Evolutionary conservation across 92 coral and sea anemone species (phyloP), one percentile per base, ranked within the genome.

Genomic region (Porites evermanni): DNA sequence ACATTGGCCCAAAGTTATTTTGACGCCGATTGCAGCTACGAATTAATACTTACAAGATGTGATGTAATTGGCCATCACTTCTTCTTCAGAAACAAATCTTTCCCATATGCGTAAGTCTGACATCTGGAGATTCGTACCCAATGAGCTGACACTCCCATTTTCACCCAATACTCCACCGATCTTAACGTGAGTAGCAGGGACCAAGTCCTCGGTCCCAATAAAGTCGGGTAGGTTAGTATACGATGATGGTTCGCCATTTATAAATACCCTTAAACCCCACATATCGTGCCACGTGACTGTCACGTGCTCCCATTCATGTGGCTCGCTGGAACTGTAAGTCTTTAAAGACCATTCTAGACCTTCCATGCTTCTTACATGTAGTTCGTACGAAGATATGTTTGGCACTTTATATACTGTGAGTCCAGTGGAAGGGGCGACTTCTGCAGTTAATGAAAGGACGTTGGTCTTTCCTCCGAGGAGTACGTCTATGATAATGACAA

Each of bases 301-400:
- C 84, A 89, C 72, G 82, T 89, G 92, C 52, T 63, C 73, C 84
- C 92, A 89, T 13, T 61, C 84, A 61, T 74, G 78, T 68, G 72
- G 26, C 38, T 19, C 72, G 10, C 23, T 12, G 10, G 52, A 68
- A 12, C 13, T 21, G 12, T 68, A 10, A 12, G 26, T 17, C 18
- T 52, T 17, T 6, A 68, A 10, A 68, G 11, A 8, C 72, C 72
- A 68, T n/a, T 9, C 72, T 0, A 68, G 72, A 7, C 38, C 72
- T 12, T 68, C 72, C 72, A 68, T 68, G 8, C 44, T 68, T 68
- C 8, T 21, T 0, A 68, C 72, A 9, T 16, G 29, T n/a, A 73
- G 54, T 7, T 47, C 47, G 56, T 75, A 67, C 18, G 69, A 6
- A 7, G 26, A 18, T 18, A 24, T 60, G 56, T 24, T 51, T 44